These are phyloP conservation scores for Gymnodraco acuticeps DNA, from an alignment of 2,797 vertebrate genomes.

Conservation along the genomic window DNA sequence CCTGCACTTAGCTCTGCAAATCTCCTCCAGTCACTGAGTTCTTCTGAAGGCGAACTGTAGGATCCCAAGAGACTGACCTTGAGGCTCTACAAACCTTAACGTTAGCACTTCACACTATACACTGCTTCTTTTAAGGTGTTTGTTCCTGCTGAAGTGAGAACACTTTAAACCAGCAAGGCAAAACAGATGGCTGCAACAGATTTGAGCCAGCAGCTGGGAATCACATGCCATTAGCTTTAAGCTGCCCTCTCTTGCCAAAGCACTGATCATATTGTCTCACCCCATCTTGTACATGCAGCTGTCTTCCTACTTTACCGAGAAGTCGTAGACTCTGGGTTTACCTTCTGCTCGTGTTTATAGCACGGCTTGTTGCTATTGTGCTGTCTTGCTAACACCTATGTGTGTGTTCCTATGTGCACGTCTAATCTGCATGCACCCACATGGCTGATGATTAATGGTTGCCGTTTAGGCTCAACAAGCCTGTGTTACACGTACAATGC, in stretches of 20 bases:
- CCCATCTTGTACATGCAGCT: constrained; percentile 60
- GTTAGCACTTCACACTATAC: constrained; percentile 18
- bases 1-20: constrained; percentile 27
- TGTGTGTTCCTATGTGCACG: constrained; percentile 6
- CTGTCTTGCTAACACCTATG: not conserved
- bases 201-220: constrained; percentile 72
- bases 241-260: constrained; percentile 56
- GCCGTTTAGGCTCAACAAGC: constrained; percentile 27
- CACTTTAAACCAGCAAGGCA: constrained; percentile 47
- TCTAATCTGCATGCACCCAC: constrained; percentile 2
- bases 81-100: constrained; percentile 33
- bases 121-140: constrained; percentile 44
- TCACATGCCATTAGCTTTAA: constrained; percentile 75
- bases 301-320: constrained; percentile 38
- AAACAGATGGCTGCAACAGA: constrained; percentile 74
- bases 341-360: constrained; percentile 14
- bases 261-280: constrained; percentile 50
- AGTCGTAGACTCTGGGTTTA: constrained; percentile 10
- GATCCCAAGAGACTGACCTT: constrained; percentile 40
- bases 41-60: constrained; percentile 16
- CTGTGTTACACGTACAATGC: constrained; percentile 9
- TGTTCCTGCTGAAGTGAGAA: constrained; percentile 43
- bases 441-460: constrained; percentile 41
- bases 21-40: constrained; percentile 34
- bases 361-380: not conserved